Percentiles rank a stretch among this genome's conserved stretches.
phyloP scores from a whole-genome alignment of 2,113 vertebrate species.

The Arothron firmamentum region DNA sequence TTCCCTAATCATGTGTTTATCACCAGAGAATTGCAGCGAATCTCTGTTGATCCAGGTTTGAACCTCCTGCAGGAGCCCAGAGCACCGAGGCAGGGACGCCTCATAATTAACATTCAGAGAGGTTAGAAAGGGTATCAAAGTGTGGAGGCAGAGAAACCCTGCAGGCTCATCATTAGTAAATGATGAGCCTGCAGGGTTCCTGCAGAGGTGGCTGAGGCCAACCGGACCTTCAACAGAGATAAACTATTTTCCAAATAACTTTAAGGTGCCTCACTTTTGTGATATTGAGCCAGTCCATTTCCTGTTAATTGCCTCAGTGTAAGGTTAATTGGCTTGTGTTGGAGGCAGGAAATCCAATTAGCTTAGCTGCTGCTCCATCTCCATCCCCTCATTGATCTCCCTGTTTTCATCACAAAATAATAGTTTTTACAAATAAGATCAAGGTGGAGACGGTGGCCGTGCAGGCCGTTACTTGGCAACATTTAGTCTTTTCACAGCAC shows the following conservation, averaged over 20 bases:
- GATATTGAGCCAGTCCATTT: conserved; percentile 68
- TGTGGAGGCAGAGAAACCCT: conserved; percentile 35
- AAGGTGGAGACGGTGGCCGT: conserved; percentile 21
- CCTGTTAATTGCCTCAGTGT: conserved; percentile 70
- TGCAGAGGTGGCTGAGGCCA: conserved; percentile 21
- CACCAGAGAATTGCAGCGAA: conserved; percentile 75
- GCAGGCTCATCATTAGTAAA: conserved; percentile 62
- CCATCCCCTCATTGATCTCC: conserved; percentile 58
- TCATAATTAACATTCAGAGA: conserved; percentile 60
- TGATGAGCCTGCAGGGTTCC: conserved; percentile 36
- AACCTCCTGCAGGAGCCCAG: conserved; percentile 47
- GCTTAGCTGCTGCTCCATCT: conserved; percentile 56
- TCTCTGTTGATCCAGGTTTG: conserved; percentile 63
- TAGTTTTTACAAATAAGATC: conserved; percentile 57
- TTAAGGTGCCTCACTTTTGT: conserved; percentile 52
- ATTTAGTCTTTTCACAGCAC: not conserved
- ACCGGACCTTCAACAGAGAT: conserved; percentile 49
- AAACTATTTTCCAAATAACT: conserved; percentile 61
- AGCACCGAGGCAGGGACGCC: conserved; percentile 25
- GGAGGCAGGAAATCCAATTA: conserved; percentile 68
- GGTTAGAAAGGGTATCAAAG: conserved; percentile 35
- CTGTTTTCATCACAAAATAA: conserved; percentile 63
- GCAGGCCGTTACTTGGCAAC: not conserved
- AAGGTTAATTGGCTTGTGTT: conserved; percentile 76
- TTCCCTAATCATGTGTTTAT: conserved; percentile 91